Base-by-base conservation (phyloP, 1,140 invertebrate species). In the Batillaria attramentaria region DNA sequence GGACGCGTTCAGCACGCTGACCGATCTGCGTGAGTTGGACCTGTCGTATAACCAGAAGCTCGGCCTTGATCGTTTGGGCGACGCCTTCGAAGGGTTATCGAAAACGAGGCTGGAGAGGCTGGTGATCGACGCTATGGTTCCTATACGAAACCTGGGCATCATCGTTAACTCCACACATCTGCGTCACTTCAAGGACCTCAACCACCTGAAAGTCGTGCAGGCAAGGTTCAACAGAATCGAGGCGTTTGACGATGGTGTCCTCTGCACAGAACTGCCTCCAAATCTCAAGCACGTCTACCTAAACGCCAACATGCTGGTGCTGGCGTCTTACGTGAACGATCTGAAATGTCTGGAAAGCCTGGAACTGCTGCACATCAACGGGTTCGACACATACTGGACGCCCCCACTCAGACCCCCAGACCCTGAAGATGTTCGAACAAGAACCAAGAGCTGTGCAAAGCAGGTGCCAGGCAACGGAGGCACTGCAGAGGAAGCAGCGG, bases 21-120 rank as follows among this genome's bases (percentile, higher is more conserved):
- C 33, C 41, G 57, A 78, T n/a, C 73, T 82, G 42, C 35, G 54
- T 42, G 43, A 18, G 2, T 39, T 82, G 39, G 72, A 79, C 50
- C 37, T 82, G 39, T 82, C 78, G 20, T 43, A 18, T 10, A 82
- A 82, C 46, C 10, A 62, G 10, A 35, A 50, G 13, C 72, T 80
- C 2, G 76, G 78, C 39, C 70, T 82, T 72, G 3, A 37, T 18
- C n/a, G n/a, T 16, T 28, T 75, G 5, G 31, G 37, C 24, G 57
- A 79, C 31, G 54, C 76, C 31, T 60, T 78, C 16, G 70, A 70
- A 28, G 60, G 78, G 4, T 54, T 82, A 42, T 72, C 77, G n/a
- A 46, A 76, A 2, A 82, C 81, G 2, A 75, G 39, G 24, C 70
- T 82, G 18, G 50, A 35, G 41, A 42, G n/a, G 10, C 60, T 82